Conservation (phyloP, 2,797 vertebrate species). For the Schizopygopsis pylzovi region DNA sequence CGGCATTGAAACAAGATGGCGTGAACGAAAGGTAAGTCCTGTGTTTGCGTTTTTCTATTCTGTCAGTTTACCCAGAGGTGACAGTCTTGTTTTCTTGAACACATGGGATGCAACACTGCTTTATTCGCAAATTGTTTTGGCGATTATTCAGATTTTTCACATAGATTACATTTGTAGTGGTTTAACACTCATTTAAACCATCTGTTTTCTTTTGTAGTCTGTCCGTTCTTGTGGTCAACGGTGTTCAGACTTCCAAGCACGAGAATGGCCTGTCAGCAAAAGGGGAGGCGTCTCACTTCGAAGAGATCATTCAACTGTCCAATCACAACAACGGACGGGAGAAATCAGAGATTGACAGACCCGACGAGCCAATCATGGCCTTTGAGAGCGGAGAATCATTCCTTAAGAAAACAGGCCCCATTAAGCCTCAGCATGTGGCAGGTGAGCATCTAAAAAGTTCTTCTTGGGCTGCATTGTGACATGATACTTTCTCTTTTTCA, state of each 20-base stretch:
- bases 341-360: slow-evolving; percentile 68
- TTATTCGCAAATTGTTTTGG: background rate
- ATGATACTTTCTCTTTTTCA: background rate
- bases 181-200: background rate
- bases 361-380: slow-evolving; percentile 83
- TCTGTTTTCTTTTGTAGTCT: slow-evolving; percentile 62
- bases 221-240: slow-evolving; percentile 80
- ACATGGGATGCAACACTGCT: background rate
- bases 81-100: background rate
- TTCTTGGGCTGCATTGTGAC: background rate
- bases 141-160: background rate
- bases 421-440: slow-evolving; percentile 92
- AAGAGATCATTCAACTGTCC: slow-evolving; percentile 79
- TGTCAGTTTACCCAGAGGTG: background rate
- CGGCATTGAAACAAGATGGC: slow-evolving; percentile 62
- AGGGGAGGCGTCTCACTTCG: slow-evolving; percentile 72
- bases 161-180: background rate
- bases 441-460: slow-evolving; percentile 72
- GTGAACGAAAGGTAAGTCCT: slow-evolving; percentile 68
- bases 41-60: background rate
- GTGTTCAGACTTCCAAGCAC: slow-evolving; percentile 83
- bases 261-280: slow-evolving; percentile 88
- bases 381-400: slow-evolving; percentile 89
- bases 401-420: slow-evolving; percentile 88
- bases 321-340: slow-evolving; percentile 79